Base-by-base conservation (phyloP, 2,113 vertebrate genomes). In the Colossoma macropomum region DNA sequence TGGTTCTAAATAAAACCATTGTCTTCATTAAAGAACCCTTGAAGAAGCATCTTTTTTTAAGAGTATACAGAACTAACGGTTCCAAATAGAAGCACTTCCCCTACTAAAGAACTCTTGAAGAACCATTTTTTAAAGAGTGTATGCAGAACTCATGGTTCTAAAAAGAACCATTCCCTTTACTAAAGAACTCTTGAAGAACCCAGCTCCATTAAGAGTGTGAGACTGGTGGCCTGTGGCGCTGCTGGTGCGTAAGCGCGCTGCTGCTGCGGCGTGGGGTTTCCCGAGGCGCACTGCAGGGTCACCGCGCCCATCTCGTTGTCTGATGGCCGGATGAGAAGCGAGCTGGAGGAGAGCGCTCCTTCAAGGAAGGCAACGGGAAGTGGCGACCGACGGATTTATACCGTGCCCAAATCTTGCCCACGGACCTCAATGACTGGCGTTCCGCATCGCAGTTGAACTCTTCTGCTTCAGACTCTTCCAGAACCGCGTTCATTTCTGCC, bases 261-360 rank as follows among this genome's bases (percentile, higher is more conserved):
- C 81, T 85, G 91, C 90, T 89, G 91, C 92, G 89, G 87, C 90
- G 91, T 90, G 94, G 94, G 94, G 94, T 95, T 95, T 95, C 94
- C 94, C 92, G 83, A 86, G 75, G 87, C 91, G 79, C 82, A 92
- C 85, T 92, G 94, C 94, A 95, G 93, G 94, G 94, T 95, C 91
- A 95, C 94, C 94, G 94, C 94, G 93, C 94, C 94, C 94, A 94
- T 94, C 91, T 93, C 89, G 79, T 87, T 86, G 90, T 89, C 93
- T 90, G 90, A 94, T 93, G 93, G 93, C 92, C 88, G 93, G 91
- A 84, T 88, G 88, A 90, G 88, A 86, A 84, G 86, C 85, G 86
- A 79, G 84, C 66, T 74, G 84, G 83, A 86, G 84, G 82, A 74
- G 79, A 86, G 82, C 59, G 87, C 63, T 88, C 84, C 84, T 88